A percentile compares a stretch with the other conserved stretches of the same genome.
phyloP scores from a whole-genome alignment of 2,797 vertebrate species.

The Thripadectes ignobilis region DNA sequence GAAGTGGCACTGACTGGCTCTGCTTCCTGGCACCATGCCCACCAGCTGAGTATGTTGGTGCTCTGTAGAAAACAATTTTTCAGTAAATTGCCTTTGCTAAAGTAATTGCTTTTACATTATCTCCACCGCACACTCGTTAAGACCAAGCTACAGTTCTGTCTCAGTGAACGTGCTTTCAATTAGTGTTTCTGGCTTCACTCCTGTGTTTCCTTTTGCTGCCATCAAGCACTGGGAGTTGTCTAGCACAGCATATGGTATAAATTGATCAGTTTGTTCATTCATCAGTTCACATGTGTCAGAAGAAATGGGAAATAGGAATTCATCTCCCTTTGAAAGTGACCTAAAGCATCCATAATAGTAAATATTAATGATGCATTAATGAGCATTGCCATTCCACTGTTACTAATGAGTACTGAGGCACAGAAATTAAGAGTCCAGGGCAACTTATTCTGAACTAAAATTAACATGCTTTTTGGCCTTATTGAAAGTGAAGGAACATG shows the following conservation, averaged over 20 bases:
- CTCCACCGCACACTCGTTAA: background rate
- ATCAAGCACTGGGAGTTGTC: background rate
- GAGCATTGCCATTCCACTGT: background rate
- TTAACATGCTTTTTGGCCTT: background rate
- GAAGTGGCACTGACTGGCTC: background rate
- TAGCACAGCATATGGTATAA: background rate
- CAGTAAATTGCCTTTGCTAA: conserved; percentile 39
- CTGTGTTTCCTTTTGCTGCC: background rate
- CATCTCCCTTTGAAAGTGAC: background rate
- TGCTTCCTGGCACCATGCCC: background rate
- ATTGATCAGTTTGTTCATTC: background rate
- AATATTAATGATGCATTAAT: background rate
- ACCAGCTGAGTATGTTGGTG: background rate
- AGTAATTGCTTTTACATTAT: conserved; percentile 64
- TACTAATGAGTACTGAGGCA: background rate
- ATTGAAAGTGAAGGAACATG: background rate
- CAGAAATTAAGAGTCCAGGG: background rate
- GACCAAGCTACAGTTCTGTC: background rate
- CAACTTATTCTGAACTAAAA: background rate
- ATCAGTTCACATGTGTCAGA: background rate
- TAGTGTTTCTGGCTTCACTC: background rate
- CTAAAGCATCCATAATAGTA: background rate
- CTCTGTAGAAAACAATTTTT: conserved; percentile 5
- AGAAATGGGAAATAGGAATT: background rate
- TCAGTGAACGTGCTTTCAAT: conserved; percentile 14